Conservation (phyloP, 2,113 vertebrate genomes). For the Nanger granti region DNA sequence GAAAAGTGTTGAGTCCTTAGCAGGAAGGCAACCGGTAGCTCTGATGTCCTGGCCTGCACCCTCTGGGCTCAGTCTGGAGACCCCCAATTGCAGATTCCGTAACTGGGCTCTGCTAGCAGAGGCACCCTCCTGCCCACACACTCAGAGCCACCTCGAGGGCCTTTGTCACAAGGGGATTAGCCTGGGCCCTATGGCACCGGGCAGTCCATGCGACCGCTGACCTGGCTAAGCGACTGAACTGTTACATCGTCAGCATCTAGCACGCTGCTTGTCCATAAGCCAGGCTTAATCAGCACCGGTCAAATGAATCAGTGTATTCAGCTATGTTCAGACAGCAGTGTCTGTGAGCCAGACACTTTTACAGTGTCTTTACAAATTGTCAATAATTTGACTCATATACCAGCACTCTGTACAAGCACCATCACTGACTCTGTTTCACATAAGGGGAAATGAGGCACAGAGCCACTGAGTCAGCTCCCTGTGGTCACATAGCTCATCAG, state of each 20-base stretch:
- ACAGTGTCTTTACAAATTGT: not conserved
- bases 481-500: not conserved
- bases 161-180: not conserved
- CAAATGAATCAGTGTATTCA: not conserved
- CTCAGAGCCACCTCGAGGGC: not conserved
- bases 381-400: not conserved
- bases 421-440: not conserved
- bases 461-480: not conserved
- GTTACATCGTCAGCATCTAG: not conserved
- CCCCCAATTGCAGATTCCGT: not conserved
- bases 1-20: not conserved
- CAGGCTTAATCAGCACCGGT: not conserved
- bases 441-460: not conserved
- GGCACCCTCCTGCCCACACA: not conserved
- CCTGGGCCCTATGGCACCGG: not conserved
- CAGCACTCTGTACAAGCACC: not conserved
- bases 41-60: not conserved
- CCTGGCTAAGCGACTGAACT: not conserved
- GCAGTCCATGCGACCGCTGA: not conserved
- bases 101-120: not conserved
- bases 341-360: not conserved
- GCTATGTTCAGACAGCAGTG: not conserved
- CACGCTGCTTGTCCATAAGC: not conserved
- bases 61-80: not conserved
- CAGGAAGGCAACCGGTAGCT: not conserved